Conservation (phyloP, 2,797 vertebrate species). For the Phrynocephalus forsythii region DNA sequence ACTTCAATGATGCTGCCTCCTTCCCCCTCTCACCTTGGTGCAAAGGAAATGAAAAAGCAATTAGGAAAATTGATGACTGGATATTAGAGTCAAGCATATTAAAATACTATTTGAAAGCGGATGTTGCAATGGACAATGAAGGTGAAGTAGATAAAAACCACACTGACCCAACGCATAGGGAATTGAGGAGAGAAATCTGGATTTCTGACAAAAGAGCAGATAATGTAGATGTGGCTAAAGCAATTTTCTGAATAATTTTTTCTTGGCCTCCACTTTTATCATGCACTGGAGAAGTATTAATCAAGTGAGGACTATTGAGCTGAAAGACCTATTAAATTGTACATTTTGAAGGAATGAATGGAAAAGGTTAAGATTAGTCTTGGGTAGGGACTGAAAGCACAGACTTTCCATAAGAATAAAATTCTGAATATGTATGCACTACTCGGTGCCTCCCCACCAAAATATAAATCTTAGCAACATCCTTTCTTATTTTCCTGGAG, state of each 20-base stretch:
- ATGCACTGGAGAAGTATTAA: slow-evolving; percentile 40
- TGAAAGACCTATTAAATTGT: slow-evolving; percentile 41
- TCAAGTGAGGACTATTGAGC: slow-evolving; percentile 43
- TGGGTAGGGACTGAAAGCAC: not conserved
- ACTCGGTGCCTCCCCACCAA: not conserved
- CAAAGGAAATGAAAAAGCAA: slow-evolving; percentile 49
- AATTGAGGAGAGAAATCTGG: slow-evolving; percentile 51
- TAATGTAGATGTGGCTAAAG: slow-evolving; percentile 48
- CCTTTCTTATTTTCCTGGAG: not conserved
- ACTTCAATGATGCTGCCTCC: slow-evolving; percentile 49
- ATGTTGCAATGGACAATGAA: slow-evolving; percentile 50
- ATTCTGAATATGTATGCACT: not conserved
- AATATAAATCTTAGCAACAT: not conserved
- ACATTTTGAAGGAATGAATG: slow-evolving; percentile 19
- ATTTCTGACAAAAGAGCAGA: slow-evolving; percentile 57
- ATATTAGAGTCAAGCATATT: slow-evolving; percentile 67
- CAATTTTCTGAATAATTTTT: slow-evolving; percentile 33
- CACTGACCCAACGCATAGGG: slow-evolving; percentile 46
- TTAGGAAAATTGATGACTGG: slow-evolving; percentile 44
- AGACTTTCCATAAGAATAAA: not conserved
- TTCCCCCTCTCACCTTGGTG: slow-evolving; percentile 44
- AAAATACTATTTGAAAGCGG: slow-evolving; percentile 51
- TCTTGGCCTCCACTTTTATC: slow-evolving; percentile 28
- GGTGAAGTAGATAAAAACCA: slow-evolving; percentile 67
- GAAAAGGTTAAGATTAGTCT: slow-evolving; percentile 34